phyloP scores from a whole-genome alignment of 2,113 vertebrate species.

The Mesitornis unicolor region DNA sequence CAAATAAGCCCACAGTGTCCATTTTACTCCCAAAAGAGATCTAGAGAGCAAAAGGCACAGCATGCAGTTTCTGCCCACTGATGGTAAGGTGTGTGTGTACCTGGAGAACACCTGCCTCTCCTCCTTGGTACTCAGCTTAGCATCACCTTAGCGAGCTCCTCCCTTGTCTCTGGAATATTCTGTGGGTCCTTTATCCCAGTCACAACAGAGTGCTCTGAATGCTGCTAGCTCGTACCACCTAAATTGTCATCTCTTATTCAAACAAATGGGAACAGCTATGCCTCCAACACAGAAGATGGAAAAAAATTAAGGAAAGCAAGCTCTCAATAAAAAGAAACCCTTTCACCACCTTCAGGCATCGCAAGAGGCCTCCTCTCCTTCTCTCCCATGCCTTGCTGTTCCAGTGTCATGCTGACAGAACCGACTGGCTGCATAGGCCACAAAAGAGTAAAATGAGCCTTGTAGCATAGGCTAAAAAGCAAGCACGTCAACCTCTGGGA shows the following conservation, averaged over 20 bases:
- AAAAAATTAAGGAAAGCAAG: neutral
- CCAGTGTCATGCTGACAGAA: neutral
- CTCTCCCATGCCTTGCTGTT: neutral
- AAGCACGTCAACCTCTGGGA: neutral
- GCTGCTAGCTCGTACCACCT: neutral
- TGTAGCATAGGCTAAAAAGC: neutral
- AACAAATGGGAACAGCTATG: neutral
- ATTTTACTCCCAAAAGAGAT: neutral
- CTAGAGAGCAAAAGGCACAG: neutral
- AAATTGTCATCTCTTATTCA: neutral
- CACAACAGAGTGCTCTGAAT: neutral
- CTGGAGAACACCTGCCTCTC: neutral
- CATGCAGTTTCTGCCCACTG: neutral
- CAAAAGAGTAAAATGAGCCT: neutral
- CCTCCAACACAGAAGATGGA: neutral
- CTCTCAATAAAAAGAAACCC: neutral
- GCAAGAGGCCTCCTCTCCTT: neutral
- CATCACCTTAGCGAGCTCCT: neutral
- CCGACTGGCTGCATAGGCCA: neutral
- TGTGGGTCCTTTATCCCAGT: neutral
- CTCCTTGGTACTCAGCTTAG: neutral
- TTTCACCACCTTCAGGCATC: neutral
- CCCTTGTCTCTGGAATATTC: neutral
- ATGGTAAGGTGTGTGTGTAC: accelerated
- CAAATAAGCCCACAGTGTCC: neutral